Evolutionary conservation across 2,113 vertebrate species (phyloP).

Genomic region (Arenaria interpres): DNA sequence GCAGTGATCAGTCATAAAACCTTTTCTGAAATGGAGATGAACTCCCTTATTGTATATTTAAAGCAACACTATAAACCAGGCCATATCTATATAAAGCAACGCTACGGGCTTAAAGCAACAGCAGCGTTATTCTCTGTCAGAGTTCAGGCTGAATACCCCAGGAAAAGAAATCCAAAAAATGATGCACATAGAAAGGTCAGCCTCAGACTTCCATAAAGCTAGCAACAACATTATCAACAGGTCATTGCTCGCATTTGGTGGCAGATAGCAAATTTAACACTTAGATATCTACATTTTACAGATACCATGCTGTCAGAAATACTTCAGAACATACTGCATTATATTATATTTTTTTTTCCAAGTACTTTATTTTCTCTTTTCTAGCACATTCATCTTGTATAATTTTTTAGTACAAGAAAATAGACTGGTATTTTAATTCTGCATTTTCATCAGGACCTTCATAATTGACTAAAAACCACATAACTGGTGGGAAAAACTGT

Average conservation of each 20-base stretch:
- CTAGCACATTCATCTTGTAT: neutral
- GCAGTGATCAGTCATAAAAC: conserved; percentile 44
- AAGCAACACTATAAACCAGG: conserved; percentile 45
- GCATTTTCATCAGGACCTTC: neutral
- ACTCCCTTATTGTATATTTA: conserved; percentile 48
- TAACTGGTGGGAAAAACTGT: neutral
- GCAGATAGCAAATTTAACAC: neutral
- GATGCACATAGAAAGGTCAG: neutral
- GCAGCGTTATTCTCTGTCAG: neutral
- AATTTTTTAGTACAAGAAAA: neutral
- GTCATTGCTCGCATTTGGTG: neutral
- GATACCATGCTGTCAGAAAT: neutral
- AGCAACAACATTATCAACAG: neutral
- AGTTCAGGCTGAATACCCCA: neutral
- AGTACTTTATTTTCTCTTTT: neutral
- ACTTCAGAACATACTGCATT: neutral
- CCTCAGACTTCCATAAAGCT: neutral
- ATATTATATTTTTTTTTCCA: neutral
- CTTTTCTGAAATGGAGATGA: conserved; percentile 48
- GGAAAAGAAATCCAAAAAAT: neutral
- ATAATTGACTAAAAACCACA: neutral
- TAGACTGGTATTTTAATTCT: neutral
- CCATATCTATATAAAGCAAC: conserved; percentile 31
- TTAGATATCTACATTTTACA: neutral
- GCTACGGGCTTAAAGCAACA: conserved; percentile 17